Base-by-base conservation (phyloP, 2,113 vertebrate species). In the Lethenteron camtschaticum region DNA sequence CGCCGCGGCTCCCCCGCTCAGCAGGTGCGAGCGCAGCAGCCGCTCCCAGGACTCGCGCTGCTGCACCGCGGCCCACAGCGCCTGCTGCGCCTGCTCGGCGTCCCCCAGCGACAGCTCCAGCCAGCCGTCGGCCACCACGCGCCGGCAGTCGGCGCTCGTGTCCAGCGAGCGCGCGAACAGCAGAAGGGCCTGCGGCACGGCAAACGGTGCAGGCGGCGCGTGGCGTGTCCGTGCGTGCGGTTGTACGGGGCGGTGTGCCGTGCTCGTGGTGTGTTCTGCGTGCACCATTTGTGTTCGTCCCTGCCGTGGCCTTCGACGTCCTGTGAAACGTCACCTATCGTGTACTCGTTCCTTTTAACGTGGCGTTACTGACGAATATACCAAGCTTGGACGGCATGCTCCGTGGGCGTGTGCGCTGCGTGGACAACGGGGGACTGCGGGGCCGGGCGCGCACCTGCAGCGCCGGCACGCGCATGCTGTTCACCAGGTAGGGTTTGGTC, bases 401-500 rank as follows among this genome's bases (percentile, higher is more conserved):
- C 41, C 3, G 41, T 41, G 41, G 41, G 41, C 41, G 41, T 41
- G 41, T 41, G 41, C 41, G 41, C 41, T 41, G 41, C 41, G 41
- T 41, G 41, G 41, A 41, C 41, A 41, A 41, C 41, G 41, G 41
- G 41, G 41, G 41, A 41, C 41, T 5, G 41, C 41, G 5, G 3
- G 6, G 41, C 41, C 24, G 9, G 63, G 24, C 24, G 10, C 80
- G 70, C 7, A 90, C 89, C 75, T 90, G 89, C 1, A 94, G 78
- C 0, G 87, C 87, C 0, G 89, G 87, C 3, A 85, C 71, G 1
- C 87, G 79, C 10, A 88, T 75, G 0, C 87, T 89, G 82, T 88
- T 94, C 41, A 88, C 82, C 75, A 96, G 73, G 77, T 89, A 95
- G 0, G 87, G 86, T 16, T 85, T 95, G 80, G 81, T 89, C 75